phyloP scores from a whole-genome alignment of 2,113 vertebrate genomes.

The Vicugna pacos region DNA sequence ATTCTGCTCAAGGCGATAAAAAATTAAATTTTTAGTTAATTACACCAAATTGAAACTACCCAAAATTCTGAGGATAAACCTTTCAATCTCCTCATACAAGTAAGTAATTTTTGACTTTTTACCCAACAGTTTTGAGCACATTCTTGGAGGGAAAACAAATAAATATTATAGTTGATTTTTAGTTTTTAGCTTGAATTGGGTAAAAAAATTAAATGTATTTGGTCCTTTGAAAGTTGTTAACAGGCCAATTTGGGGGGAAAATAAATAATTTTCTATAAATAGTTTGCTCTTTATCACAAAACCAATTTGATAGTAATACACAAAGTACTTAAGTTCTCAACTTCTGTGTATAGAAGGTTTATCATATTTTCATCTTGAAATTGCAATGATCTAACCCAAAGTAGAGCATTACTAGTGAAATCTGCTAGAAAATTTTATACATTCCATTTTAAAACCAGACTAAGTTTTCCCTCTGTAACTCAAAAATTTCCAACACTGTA shows the following conservation, averaged over 20 bases:
- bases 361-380: not conserved
- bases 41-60: constrained; percentile 9
- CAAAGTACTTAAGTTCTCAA: not conserved
- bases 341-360: not conserved
- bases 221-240: not conserved
- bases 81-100: not conserved
- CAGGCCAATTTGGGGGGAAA: not conserved
- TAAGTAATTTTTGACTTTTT: not conserved
- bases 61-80: not conserved
- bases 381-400: not conserved
- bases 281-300: not conserved
- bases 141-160: not conserved
- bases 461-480: not conserved
- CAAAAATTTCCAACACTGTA: not conserved
- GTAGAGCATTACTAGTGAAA: not conserved
- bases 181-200: not conserved
- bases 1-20: not conserved
- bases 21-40: constrained; percentile 21
- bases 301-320: not conserved
- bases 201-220: not conserved
- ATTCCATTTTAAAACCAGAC: not conserved
- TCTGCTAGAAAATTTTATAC: not conserved
- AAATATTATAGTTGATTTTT: not conserved
- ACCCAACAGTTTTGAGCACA: not conserved
- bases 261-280: not conserved